Evolutionary conservation across 2,113 vertebrate species (phyloP), one percentile per base, ranked within the genome.

Genomic region (Spilogale gracilis): DNA sequence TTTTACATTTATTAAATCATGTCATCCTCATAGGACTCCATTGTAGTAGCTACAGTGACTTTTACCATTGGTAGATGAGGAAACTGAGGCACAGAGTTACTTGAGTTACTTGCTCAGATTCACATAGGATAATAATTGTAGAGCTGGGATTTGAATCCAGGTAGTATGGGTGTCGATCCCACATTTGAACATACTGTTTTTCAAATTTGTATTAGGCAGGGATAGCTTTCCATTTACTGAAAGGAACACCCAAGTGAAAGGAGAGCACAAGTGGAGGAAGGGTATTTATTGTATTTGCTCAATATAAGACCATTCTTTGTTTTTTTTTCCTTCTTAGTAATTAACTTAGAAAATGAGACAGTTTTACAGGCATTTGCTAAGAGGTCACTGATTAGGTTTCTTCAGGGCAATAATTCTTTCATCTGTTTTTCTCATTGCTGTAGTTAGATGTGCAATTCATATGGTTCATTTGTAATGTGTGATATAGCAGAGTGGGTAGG

Each of bases 321-420:
- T 76, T 52, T 20, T 43, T 43, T 89, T 50, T 43, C 84, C 20
- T 52, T 9, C 16, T 32, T 48, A 69, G 10, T 86, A 94, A 67
- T 94, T 95, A 76, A 95, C 4, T 43, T 91, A 94, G 38, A 50
- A 92, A 90, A 82, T 43, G n/a, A 92, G 60, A 95, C 13, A 45
- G 74, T 94, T 84, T 86, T 61, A 87, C 30, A 32, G 45, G 25
- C 7, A 30, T 60, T 58, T 96, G 92, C 56, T 74, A 81, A 96
- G 80, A 73, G 6, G 38, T 76, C 58, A 63, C 43, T 63, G 87
- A 65, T 79, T 18, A 95, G 9, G 9, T 92, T 63, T 90, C 80
- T 87, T 96, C 27, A 78, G 74, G 30, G 12, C 27, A 74, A 76
- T 32, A 69, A 43, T 30, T 78, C 43, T 86, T 50, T 91, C 61